A percentile compares a stretch with the other conserved stretches of the same genome.
These are phyloP conservation scores for Lasaia peninsularis DNA, from an alignment of 1,140 invertebrate species.

Conservation along the genomic window DNA sequence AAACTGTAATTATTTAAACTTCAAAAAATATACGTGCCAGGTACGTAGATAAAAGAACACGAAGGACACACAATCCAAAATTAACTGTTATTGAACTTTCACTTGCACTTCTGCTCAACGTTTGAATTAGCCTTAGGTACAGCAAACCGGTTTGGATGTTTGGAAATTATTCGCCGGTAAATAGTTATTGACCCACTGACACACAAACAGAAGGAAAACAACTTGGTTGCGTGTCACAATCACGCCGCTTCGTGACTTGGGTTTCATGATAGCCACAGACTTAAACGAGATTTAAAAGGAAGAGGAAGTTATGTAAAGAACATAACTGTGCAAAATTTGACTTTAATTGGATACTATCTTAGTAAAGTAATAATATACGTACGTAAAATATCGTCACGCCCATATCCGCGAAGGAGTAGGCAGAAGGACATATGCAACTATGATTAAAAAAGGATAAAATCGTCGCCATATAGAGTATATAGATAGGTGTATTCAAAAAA, in stretches of 20 bases:
- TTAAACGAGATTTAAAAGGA: conserved; percentile 9
- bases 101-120: neutral
- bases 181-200: conserved; percentile 71
- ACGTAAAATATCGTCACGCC: no score
- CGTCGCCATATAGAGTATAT: no score
- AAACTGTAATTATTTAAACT: no score
- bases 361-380: neutral
- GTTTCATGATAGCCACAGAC: conserved; percentile 2
- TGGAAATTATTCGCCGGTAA: conserved; percentile 57
- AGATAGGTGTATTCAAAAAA: no score
- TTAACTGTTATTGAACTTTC: conserved; percentile 10
- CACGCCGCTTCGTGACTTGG: conserved; percentile 9
- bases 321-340: neutral
- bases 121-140: conserved; percentile 33
- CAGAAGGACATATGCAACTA: no score
- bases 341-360: neutral
- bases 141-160: conserved; percentile 53
- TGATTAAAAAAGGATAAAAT: no score
- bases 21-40: no score
- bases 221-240: conserved; percentile 54
- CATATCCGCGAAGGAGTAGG: no score
- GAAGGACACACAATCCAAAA: no score
- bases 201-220: conserved; percentile 67
- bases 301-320: conserved; percentile 21
- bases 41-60: no score